A percentile compares a stretch with the other conserved stretches of the same genome.
Evolutionary conservation across 2,113 vertebrate genomes (phyloP).

Genomic region (Anser brachyrhynchus): DNA sequence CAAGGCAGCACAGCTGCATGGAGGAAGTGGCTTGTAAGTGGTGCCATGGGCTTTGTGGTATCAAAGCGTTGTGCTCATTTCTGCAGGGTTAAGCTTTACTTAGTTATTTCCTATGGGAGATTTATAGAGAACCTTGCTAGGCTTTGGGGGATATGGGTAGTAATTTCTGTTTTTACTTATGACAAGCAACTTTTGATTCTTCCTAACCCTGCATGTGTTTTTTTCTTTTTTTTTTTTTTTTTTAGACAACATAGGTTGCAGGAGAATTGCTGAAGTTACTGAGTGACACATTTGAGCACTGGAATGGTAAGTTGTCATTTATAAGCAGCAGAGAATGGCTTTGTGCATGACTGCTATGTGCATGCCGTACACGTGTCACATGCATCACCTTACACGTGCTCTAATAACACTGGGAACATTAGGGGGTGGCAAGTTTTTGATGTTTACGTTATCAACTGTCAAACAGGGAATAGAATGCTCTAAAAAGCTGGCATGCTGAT

Average conservation of each 20-base stretch:
- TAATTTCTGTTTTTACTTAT: neutral
- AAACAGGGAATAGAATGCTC: neutral
- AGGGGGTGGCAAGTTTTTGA: neutral
- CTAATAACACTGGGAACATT: neutral
- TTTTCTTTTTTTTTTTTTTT: neutral
- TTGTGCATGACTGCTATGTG: neutral
- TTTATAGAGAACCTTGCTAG: neutral
- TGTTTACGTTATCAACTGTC: neutral
- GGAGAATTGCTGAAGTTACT: neutral
- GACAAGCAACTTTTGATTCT: neutral
- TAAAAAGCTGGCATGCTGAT: neutral
- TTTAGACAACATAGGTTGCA: neutral
- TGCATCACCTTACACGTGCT: neutral
- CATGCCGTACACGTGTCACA: neutral
- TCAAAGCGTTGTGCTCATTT: neutral
- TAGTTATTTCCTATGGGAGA: neutral
- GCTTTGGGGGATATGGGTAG: neutral
- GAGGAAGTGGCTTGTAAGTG: neutral
- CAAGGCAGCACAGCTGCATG: rapidly evolving
- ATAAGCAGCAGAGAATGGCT: neutral
- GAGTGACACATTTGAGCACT: neutral
- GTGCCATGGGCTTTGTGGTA: neutral
- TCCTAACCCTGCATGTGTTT: neutral
- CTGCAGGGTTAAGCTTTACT: neutral
- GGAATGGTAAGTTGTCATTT: neutral